Evolutionary conservation across 23 tunicate species (phyloP), one percentile per base, ranked within the genome.

Genomic region (Phallusia fumigata): DNA sequence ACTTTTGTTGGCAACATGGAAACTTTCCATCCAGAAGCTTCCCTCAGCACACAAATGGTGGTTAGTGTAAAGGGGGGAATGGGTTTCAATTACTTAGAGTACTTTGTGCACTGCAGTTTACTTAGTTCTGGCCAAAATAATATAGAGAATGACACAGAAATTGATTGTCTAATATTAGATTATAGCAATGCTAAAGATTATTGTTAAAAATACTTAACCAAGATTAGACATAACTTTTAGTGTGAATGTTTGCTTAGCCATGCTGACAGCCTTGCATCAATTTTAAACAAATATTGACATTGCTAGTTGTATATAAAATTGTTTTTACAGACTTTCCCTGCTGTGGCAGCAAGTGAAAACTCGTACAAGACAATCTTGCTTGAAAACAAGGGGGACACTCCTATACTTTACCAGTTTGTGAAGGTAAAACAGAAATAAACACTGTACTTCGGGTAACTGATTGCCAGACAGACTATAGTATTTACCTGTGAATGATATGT

Each of bases 1-100:
- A 89, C 98, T 65, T 94, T 94, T 65, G 78, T 52, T 76, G 93
- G 88, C 72, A 86, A 52, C 73, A 94, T 79, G 79, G 88, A 84
- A 73, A 94, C 90, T 34, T 89, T 85, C 51, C 49, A 64, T 50
- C 94, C 94, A 6, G 76, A 94, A 58, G 53, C 79, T 32, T 30
- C 65, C 13, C 64, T 94, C 19, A 64, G 80, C 64, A 50, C 36
- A 18, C 65, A 82, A 35, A 75, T 81, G 24, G 12, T 93, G 78
- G 97, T 93, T 64, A 87, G 80, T n/a, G n/a, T n/a, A n/a, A n/a
- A n/a, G n/a, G n/a, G n/a, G n/a, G 18, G 18, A 51, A 13, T 51
- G 15, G n/a, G n/a, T n/a, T n/a, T n/a, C n/a, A n/a, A n/a, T n/a
- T n/a, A n/a, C n/a, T n/a, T n/a, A 31, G 19, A n/a, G n/a, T n/a